Base-by-base conservation (phyloP, 2,797 vertebrate genomes). In the Pangasius krempfi region DNA sequence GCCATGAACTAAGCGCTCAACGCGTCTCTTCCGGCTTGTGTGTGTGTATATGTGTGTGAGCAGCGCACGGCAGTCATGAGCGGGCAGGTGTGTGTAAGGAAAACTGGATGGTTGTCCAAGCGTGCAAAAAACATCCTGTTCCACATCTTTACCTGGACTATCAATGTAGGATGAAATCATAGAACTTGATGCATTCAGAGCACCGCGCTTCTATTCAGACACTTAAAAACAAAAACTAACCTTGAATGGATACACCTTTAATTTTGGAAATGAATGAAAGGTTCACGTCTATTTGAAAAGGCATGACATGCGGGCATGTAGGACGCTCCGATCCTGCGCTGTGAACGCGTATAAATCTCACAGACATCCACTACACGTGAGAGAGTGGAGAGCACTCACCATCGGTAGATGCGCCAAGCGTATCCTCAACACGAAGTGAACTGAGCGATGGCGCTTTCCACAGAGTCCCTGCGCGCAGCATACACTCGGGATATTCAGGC, bases 391-490 rank as follows among this genome's bases (percentile, higher is more conserved):
- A 88, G 47, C 84, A 87, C 96, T 96, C 94, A 97, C 96, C 96
- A 97, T 97, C 94, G 96, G 95, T 94, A 91, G 93, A 92, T 94
- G 95, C 95, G 90, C 95, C 94, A 93, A 94, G 82, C 82, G 68
- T 95, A 93, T 96, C 95, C 95, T 93, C 92, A 89, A 92, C 56
- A 90, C 88, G 90, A 87, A 93, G 85, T 87, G 91, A 95, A 95
- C 91, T 76, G 73, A 90, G 85, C 78, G 85, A 92, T 88, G 89
- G 87, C 89, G 91, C 92, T 88, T 87, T 90, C 56, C 30, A 54
- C 90, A 89, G 84, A 90, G 86, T 86, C 89, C 75, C 89, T 87
- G 88, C 85, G 91, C 84, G 87, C 83, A 87, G 86, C 50, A 37
- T 66, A 82, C 72, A 86, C 33, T 72, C 66, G 66, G 88, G 60